Conservation (phyloP, 2,888 invertebrate genomes). For the Cephus sareptanus region DNA sequence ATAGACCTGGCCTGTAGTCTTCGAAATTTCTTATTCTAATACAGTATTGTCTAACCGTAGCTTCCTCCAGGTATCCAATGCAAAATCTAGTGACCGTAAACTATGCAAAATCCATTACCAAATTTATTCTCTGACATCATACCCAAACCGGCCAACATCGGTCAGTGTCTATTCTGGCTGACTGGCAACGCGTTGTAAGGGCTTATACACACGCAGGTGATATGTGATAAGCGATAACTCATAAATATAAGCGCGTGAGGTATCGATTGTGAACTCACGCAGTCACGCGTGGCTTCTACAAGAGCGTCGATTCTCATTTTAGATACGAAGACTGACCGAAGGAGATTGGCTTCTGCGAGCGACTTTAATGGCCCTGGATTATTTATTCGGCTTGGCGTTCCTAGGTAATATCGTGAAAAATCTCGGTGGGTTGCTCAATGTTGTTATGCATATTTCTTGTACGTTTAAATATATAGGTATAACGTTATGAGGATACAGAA, state of each 20-base stretch:
- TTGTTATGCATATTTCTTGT: neutral
- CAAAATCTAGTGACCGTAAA: neutral
- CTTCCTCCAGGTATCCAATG: neutral
- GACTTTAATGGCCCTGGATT: constrained; percentile 32
- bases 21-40: too few relatives aligned
- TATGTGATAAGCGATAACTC: constrained; percentile 23
- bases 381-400: neutral
- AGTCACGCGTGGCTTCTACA: neutral
- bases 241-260: constrained; percentile 27
- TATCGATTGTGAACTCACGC: constrained; percentile 38
- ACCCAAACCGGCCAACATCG: neutral
- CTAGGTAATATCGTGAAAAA: neutral
- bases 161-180: neutral
- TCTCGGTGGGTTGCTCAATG: neutral
- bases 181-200: neutral
- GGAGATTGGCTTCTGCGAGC: constrained; percentile 30
- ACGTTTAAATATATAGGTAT: neutral
- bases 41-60: too few relatives aligned
- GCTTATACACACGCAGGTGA: neutral
- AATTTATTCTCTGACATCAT: neutral
- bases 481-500: neutral
- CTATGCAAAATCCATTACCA: neutral
- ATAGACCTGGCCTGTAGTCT: too few relatives aligned
- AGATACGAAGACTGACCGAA: constrained; percentile 30
- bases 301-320: constrained; percentile 46